Conservation (phyloP, 2,113 vertebrate species). For the Microcebus griseorufus region DNA sequence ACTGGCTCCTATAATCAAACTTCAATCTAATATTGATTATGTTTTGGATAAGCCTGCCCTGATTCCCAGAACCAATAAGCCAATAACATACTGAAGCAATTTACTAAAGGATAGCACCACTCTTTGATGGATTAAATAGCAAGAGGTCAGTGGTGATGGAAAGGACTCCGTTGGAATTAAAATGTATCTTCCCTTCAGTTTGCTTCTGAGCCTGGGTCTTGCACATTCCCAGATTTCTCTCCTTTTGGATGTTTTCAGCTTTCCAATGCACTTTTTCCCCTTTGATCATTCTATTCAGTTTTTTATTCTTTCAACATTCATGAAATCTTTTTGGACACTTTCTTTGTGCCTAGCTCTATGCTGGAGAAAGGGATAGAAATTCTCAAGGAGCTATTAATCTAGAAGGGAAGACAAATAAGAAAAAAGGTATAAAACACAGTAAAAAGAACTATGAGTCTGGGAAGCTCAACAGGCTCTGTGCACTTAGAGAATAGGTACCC, state of each 20-base stretch:
- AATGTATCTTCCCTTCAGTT: not conserved
- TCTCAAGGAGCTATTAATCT: not conserved
- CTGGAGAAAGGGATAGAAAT: not conserved
- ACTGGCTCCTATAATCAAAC: slow-evolving; percentile 35
- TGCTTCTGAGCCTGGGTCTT: slow-evolving; percentile 3
- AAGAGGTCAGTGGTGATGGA: not conserved
- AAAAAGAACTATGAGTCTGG: not conserved
- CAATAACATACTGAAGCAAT: slow-evolving; percentile 15
- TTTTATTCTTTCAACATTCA: not conserved
- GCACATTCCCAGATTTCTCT: not conserved
- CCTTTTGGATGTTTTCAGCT: not conserved
- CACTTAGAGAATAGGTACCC: not conserved
- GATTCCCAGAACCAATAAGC: slow-evolving; percentile 38
- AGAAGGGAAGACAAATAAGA: slow-evolving; percentile 2
- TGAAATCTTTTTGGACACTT: not conserved
- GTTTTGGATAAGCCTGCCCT: slow-evolving; percentile 34
- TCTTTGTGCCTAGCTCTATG: not conserved
- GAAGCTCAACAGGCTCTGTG: not conserved
- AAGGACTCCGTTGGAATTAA: not conserved
- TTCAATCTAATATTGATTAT: slow-evolving; percentile 35
- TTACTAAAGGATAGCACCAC: not conserved
- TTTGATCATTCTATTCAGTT: not conserved
- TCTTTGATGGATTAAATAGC: slow-evolving; percentile 3
- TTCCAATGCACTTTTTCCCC: not conserved
- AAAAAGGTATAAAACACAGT: not conserved